Percentiles rank a stretch among this genome's conserved stretches.
These are phyloP conservation scores for Rhingia campestris DNA, from an alignment of 2,888 invertebrate species.

Conservation along the genomic window DNA sequence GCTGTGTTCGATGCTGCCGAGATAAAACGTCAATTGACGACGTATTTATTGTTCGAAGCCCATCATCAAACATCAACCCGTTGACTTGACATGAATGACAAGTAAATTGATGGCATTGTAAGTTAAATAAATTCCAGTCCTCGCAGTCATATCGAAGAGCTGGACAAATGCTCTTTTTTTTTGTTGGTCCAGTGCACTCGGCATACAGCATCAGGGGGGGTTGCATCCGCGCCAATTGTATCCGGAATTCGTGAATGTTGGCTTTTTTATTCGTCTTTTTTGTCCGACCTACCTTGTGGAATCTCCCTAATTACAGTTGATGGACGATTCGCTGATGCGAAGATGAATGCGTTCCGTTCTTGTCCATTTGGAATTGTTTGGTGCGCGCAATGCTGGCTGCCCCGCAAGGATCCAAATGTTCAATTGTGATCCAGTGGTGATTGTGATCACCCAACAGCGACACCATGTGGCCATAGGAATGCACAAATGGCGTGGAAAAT, in stretches of 20 bases:
- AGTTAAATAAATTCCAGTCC: constrained; percentile 67
- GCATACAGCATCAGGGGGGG: constrained; percentile 8
- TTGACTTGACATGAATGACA: constrained; percentile 64
- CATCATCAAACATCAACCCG: constrained; percentile 66
- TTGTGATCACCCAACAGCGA: constrained; percentile 52
- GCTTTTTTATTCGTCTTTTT: constrained; percentile 2
- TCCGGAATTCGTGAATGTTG: constrained; percentile 30
- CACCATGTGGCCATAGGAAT: constrained; percentile 62
- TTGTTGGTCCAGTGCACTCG: constrained; percentile 32
- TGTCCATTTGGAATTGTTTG: not conserved
- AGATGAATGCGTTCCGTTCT: constrained; percentile 66
- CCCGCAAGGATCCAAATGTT: constrained; percentile 34
- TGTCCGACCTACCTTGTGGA: constrained; percentile 48
- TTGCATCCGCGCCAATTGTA: constrained; percentile 4
- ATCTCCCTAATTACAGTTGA: constrained; percentile 69
- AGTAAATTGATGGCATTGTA: constrained; percentile 68
- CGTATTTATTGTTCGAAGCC: constrained; percentile 66
- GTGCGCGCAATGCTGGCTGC: constrained; percentile 31
- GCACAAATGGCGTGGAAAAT: constrained; percentile 70
- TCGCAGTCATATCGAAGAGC: constrained; percentile 38
- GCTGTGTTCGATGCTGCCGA: constrained; percentile 18
- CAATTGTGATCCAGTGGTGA: constrained; percentile 40
- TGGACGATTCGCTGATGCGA: constrained; percentile 64
- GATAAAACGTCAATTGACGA: constrained; percentile 59
- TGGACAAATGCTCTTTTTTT: not conserved